Conservation (phyloP, 2,113 vertebrate genomes). For the Zosterops japonicus region DNA sequence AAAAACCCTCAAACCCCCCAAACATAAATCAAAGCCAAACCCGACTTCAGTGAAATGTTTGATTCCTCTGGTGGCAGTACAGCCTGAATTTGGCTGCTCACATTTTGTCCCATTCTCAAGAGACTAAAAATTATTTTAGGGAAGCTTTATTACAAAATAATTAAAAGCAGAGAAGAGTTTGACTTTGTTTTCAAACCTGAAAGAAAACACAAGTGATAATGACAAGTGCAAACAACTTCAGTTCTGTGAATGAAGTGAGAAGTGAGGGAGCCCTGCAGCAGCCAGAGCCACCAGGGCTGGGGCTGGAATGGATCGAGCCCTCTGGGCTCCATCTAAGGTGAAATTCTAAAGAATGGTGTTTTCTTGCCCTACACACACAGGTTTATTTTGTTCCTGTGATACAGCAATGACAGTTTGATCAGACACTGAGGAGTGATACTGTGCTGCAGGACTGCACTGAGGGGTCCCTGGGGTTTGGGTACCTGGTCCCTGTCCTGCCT, state of each 20-base stretch:
- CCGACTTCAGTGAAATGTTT: neutral
- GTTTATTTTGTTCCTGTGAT: neutral
- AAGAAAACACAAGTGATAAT: conserved; percentile 20
- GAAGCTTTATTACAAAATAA: neutral
- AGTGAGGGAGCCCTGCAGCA: neutral
- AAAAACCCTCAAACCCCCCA: neutral
- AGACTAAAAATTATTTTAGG: neutral
- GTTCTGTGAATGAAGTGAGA: neutral
- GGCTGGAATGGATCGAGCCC: neutral
- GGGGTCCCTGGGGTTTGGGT: too few species aligned
- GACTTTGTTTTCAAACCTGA: conserved; percentile 21
- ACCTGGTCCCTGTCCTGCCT: neutral
- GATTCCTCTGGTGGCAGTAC: neutral
- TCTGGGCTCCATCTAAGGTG: neutral
- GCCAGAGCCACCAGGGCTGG: neutral
- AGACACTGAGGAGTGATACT: rapidly evolving
- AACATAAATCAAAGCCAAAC: neutral
- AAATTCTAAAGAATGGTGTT: neutral
- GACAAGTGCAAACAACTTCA: conserved; percentile 3
- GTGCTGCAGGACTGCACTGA: neutral
- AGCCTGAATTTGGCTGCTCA: neutral
- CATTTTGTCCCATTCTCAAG: neutral
- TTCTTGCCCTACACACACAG: neutral
- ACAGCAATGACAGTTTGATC: neutral
- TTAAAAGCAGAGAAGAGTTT: conserved; percentile 48